Base-by-base conservation (phyloP, 2,113 vertebrate species). In the Natator depressus region DNA sequence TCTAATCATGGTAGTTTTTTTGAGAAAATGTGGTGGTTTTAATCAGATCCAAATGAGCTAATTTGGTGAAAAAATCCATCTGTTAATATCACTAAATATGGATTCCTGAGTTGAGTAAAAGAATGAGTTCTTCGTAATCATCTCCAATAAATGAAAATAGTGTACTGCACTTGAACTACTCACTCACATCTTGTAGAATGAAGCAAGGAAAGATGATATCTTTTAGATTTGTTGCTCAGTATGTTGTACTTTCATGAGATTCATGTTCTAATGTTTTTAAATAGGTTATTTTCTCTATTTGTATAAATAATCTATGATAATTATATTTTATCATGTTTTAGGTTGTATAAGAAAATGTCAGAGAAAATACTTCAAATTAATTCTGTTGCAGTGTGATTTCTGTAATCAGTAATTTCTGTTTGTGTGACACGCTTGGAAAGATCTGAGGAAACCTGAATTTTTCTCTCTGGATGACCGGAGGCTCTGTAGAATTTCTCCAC, bases 401-500 rank as follows among this genome's bases (percentile, higher is more conserved):
- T 42, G 42, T 42, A 42, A 42, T 42, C 42, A 42, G 42, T 42
- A 42, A 42, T 42, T 42, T 42, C 42, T 42, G 42, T 87, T 84
- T 96, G 51, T 96, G n/a, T 91, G 59, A 53, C 47, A 81, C n/a
- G 83, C 82, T 92, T 89, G 82, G 54, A 94, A 65, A 38, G 78
- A 22, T 79, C 6, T 53, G 17, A 81, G 51, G 25, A 81, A 4
- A 69, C 29, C 27, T n/a, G 35, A 69, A 69, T 69, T 69, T 85
- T 94, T 83, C 20, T 87, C 42, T 59, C 75, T 84, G 22, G 59
- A 50, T 93, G 47, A 19, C 80, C 31, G 57, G 38, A 3, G 27
- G 1, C 46, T 29, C 24, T 50, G 29, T 54, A 38, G 25, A 62
- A 57, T 89, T 92, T 89, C 22, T 46, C 4, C 35, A 25, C 72